phyloP scores from a whole-genome alignment of 1,140 invertebrate species.

The Drosophila sp. region DNA sequence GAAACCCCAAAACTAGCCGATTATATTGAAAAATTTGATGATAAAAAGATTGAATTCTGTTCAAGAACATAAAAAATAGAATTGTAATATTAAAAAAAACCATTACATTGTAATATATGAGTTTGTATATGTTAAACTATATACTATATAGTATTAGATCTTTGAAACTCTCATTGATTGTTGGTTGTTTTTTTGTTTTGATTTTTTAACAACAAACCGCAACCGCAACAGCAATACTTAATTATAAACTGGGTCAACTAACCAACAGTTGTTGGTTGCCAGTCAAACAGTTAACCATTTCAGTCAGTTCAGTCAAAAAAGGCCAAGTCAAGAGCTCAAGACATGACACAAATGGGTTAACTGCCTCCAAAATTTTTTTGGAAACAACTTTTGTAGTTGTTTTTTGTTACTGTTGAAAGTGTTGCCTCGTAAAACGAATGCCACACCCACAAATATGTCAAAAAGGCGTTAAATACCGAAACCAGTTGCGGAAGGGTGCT shows the following conservation, averaged over 20 bases:
- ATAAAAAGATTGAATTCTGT: no score
- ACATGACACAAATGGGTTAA: constrained; percentile 13
- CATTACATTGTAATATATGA: no score
- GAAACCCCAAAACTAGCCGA: no score
- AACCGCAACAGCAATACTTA: constrained; percentile 12
- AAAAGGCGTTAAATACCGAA: neutral
- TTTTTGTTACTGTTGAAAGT: neutral
- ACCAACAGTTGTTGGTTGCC: neutral
- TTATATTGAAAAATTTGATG: no score
- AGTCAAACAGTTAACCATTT: neutral
- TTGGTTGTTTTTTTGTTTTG: no score
- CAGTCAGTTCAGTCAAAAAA: neutral
- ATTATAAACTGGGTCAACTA: constrained; percentile 7
- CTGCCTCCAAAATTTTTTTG: constrained; percentile 1
- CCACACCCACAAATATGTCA: neutral
- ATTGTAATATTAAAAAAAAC: no score
- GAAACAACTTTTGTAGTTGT: neutral
- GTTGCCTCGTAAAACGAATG: neutral
- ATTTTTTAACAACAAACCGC: neutral
- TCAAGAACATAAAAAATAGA: no score
- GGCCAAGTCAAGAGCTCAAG: constrained; percentile 2
- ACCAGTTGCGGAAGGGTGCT: neutral
- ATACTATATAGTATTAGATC: no score
- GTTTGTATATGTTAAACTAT: no score
- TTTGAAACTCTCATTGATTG: no score